Percentiles rank a stretch among this genome's conserved stretches.
Conservation (phyloP, 2,113 vertebrate species). For the Onychorhynchus coronatus region DNA sequence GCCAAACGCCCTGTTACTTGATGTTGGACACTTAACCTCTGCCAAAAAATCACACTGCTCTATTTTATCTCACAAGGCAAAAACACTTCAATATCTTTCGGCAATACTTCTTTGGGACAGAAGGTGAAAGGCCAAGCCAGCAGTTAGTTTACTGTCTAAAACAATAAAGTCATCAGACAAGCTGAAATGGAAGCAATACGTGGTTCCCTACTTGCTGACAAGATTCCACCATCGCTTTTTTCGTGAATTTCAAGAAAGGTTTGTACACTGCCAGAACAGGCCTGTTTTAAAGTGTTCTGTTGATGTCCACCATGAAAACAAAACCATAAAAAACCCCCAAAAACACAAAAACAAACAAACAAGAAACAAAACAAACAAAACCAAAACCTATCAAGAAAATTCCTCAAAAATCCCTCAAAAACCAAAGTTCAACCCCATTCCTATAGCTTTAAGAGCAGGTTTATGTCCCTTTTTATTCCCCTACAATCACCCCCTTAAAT, state of each 20-base stretch:
- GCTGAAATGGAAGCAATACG: not conserved
- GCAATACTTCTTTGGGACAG: constrained; percentile 28
- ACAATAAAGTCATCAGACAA: constrained; percentile 33
- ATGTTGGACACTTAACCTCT: constrained; percentile 18
- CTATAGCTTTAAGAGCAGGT: not conserved
- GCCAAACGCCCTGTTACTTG: not conserved
- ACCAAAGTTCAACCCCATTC: not conserved
- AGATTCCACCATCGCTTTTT: not conserved
- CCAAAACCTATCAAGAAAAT: not conserved
- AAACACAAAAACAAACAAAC: not conserved
- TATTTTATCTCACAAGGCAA: constrained; percentile 35
- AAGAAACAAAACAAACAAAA: not conserved
- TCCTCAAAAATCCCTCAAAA: not conserved
- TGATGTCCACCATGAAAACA: not conserved
- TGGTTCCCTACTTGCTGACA: not conserved
- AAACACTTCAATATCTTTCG: constrained; percentile 50
- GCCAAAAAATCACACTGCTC: constrained; percentile 10
- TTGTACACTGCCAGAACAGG: not conserved
- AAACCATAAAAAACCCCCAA: too few species aligned
- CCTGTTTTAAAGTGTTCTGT: not conserved
- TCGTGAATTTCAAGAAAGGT: not conserved
- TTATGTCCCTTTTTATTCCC: not conserved
- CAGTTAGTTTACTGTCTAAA: constrained; percentile 42
- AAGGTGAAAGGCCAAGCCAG: constrained; percentile 36
- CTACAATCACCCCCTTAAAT: not conserved